Evolutionary conservation across 2,113 vertebrate species (phyloP).

Genomic region (Pelmatolapia mariae): DNA sequence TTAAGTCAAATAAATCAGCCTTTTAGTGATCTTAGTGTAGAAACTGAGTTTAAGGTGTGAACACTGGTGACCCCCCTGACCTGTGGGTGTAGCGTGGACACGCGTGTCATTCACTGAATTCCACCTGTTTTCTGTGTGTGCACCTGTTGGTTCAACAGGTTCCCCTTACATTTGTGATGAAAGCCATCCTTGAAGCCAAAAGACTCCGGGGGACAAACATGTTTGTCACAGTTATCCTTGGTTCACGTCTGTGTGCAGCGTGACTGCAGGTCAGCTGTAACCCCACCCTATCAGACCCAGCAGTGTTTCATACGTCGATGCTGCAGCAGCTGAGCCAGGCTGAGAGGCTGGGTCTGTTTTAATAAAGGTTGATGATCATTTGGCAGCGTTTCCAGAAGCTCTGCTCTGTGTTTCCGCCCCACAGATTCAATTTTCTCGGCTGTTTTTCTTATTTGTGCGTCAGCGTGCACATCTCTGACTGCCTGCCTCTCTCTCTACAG

Average conservation of each 20-base stretch:
- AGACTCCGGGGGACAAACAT: not conserved
- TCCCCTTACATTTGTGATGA: not conserved
- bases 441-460: not conserved
- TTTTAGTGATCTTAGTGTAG: not conserved
- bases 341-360: not conserved
- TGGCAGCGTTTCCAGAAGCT: not conserved
- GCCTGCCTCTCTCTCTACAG: slow-evolving; percentile 56
- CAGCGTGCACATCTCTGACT: not conserved
- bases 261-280: not conserved
- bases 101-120: not conserved
- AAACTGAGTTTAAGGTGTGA: not conserved
- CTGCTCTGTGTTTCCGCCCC: not conserved
- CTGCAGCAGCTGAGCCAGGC: not conserved
- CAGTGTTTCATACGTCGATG: not conserved
- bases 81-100: not conserved
- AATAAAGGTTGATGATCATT: not conserved
- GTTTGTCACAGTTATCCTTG: not conserved
- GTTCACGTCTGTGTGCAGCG: not conserved
- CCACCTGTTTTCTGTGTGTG: not conserved
- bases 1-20: not conserved
- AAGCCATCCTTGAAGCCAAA: not conserved
- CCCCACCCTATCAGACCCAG: not conserved
- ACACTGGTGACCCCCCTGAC: not conserved
- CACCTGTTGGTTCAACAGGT: not conserved
- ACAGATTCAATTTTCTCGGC: not conserved